Conservation (phyloP, 1,140 invertebrate species). For the Sinonovacula constricta region DNA sequence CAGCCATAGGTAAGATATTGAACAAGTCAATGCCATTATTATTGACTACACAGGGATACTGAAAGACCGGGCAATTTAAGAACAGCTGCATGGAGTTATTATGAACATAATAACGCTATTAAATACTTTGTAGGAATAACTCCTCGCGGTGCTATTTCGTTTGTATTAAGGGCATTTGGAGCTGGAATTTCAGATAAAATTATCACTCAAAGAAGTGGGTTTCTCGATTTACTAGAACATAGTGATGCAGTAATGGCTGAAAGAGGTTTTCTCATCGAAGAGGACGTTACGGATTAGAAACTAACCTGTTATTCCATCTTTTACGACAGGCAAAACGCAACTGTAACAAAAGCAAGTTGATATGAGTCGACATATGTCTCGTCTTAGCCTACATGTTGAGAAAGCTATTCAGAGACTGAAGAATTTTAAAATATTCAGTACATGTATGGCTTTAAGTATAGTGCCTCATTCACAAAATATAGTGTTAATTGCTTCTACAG, state of each 20-base stretch:
- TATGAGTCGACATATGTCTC: neutral
- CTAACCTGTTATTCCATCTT: slow-evolving; percentile 5
- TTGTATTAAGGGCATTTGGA: slow-evolving; percentile 75
- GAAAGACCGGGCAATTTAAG: slow-evolving; percentile 18
- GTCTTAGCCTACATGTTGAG: slow-evolving; percentile 17
- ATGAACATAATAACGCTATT: slow-evolving; percentile 78
- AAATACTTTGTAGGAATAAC: no score
- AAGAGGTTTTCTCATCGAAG: slow-evolving; percentile 16
- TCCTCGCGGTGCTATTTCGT: slow-evolving; percentile 75
- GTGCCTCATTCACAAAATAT: no score
- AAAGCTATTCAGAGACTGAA: slow-evolving; percentile 16
- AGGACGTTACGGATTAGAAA: neutral
- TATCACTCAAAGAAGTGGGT: slow-evolving; percentile 71
- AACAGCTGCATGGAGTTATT: slow-evolving; percentile 58
- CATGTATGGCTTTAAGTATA: no score
- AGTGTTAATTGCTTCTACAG: no score
- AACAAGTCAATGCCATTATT: neutral
- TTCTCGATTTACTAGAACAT: slow-evolving; percentile 42
- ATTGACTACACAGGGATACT: slow-evolving; percentile 44
- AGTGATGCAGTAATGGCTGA: slow-evolving; percentile 18
- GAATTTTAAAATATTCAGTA: no score
- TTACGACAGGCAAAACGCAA: slow-evolving; percentile 21
- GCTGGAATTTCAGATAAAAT: slow-evolving; percentile 74
- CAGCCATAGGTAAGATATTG: neutral
- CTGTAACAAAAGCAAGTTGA: slow-evolving; percentile 10